Base-by-base conservation (phyloP, 2,888 invertebrate genomes). In the Agrypnus murinus region DNA sequence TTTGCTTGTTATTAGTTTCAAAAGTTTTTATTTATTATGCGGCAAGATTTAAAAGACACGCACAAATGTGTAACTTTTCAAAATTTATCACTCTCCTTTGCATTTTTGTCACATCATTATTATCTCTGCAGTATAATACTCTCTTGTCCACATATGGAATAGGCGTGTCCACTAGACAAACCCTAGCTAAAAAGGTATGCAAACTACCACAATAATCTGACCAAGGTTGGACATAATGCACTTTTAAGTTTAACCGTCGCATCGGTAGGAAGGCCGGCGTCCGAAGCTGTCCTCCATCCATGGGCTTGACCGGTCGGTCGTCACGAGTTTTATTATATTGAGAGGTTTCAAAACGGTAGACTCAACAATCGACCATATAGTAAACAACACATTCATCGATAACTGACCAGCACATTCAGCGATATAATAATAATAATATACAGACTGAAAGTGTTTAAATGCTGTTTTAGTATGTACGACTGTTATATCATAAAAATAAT, bases 391-490 rank as follows among this genome's bases (percentile, higher is more conserved):
- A 73, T 71, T 71, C 71, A 69, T 68, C 73, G 71, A 73, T 69
- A 73, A 73, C 73, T 71, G 71, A 67, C 70, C 71, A 69, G 73
- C 73, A 65, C 69, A 73, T 65, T 73, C 73, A 73, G 73, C 73
- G 19, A 38, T 55, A 38, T 55, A 31, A 40, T 58, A 40, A 25
- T 14, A 31, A n/a, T 1, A n/a, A n/a, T n/a, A n/a, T n/a, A n/a
- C n/a, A n/a, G n/a, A n/a, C n/a, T n/a, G n/a, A n/a, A n/a, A n/a
- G n/a, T n/a, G n/a, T n/a, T n/a, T n/a, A n/a, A n/a, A n/a, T n/a
- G n/a, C n/a, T n/a, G n/a, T n/a, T n/a, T n/a, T n/a, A n/a, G n/a
- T n/a, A n/a, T n/a, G n/a, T n/a, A n/a, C n/a, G n/a, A n/a, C n/a
- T n/a, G n/a, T n/a, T n/a, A n/a, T n/a, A n/a, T 12, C 12, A 25